A percentile compares a stretch with the other conserved stretches of the same genome.
These are phyloP conservation scores for Camelus dromedarius DNA, from an alignment of 2,113 vertebrate species.

Conservation along the genomic window DNA sequence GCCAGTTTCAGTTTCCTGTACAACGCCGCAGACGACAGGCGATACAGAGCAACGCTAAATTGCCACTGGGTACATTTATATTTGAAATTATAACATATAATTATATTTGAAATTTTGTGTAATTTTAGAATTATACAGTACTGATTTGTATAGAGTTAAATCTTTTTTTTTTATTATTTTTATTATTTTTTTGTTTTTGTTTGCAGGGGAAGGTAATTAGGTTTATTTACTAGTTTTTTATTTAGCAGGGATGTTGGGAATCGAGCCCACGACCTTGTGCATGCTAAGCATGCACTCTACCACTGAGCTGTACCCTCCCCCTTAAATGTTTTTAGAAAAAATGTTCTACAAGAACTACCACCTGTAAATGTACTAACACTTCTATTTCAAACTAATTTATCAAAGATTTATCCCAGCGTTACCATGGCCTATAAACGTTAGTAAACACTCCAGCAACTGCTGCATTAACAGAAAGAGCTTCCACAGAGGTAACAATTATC, in stretches of 20 bases:
- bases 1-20: too few species aligned
- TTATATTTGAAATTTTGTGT: neutral
- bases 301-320: too few species aligned
- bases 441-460: accelerated
- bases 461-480: neutral
- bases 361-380: neutral
- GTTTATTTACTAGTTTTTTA: too few species aligned
- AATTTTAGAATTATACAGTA: neutral
- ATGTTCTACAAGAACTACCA: neutral
- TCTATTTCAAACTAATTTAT: neutral
- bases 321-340: neutral
- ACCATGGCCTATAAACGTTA: neutral
- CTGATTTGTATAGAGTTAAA: neutral
- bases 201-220: too few species aligned
- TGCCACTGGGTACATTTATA: accelerated
- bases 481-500: neutral
- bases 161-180: neutral
- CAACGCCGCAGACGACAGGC: accelerated
- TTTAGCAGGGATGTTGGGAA: too few species aligned
- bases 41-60: neutral
- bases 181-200: too few species aligned
- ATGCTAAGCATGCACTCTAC: too few species aligned
- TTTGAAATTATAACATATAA: neutral
- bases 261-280: too few species aligned
- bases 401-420: accelerated